These are phyloP conservation scores for Xiphydria camelus DNA, from an alignment of 2,888 invertebrate genomes.

Conservation along the genomic window DNA sequence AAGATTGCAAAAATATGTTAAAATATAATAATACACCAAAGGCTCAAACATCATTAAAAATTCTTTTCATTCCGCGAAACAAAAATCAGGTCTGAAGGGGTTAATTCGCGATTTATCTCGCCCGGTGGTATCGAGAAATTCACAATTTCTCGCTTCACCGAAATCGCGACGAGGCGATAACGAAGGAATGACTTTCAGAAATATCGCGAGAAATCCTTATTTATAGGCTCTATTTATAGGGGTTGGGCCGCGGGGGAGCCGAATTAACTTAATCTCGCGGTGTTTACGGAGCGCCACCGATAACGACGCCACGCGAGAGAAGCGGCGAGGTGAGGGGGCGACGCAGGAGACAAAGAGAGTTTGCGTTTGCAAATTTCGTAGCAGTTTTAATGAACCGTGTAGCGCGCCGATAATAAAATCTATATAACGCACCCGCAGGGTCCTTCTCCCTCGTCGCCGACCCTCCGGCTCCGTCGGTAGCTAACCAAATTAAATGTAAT, in stretches of 20 bases:
- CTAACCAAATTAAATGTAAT: conserved; percentile 53
- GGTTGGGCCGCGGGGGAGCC: no score
- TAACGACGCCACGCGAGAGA: conserved; percentile 23
- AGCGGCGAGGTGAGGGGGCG: conserved; percentile 10
- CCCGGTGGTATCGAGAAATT: no score
- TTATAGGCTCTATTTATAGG: no score
- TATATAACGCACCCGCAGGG: conserved; percentile 32
- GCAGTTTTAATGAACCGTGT: conserved; percentile 24
- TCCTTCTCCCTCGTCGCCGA: conserved; percentile 11
- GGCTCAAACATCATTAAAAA: no score
- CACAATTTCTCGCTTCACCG: no score
- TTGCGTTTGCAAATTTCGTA: conserved; percentile 23
- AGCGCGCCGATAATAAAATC: conserved; percentile 42
- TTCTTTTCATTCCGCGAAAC: no score
- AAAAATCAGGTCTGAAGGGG: no score
- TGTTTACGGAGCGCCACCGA: conserved; percentile 7
- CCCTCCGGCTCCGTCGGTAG: conserved; percentile 22
- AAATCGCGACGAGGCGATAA: no score
- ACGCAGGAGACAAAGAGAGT: conserved; percentile 9
- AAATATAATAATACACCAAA: no score
- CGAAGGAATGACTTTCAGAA: no score
- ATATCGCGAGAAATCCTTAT: conserved; percentile 33
- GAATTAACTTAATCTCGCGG: neutral
- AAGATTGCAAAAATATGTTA: no score
- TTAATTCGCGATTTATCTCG: no score